phyloP scores from a whole-genome alignment of 2,113 vertebrate genomes.

The Rallus limicola region DNA sequence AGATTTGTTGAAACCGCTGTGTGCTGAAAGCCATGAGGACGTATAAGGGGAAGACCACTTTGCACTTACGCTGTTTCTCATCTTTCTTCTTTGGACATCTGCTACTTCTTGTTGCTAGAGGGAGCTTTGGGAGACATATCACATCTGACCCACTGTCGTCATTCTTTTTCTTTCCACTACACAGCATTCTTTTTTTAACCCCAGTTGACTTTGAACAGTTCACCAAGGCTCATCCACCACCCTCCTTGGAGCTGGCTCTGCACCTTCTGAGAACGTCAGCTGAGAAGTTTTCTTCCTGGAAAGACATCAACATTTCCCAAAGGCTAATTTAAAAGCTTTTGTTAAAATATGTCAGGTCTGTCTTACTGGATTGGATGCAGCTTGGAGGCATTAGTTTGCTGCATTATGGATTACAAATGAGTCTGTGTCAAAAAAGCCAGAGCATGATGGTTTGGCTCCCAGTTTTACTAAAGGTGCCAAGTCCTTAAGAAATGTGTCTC shows the following conservation, averaged over 20 bases:
- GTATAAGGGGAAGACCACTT: background rate
- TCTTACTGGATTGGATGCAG: background rate
- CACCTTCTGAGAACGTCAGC: background rate
- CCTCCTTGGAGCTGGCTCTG: background rate
- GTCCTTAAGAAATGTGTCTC: background rate
- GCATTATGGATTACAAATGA: background rate
- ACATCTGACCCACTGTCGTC: background rate
- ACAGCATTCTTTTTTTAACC: background rate
- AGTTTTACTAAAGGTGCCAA: background rate
- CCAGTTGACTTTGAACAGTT: background rate
- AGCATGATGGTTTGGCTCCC: background rate
- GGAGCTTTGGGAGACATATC: background rate
- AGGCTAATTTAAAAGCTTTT: background rate
- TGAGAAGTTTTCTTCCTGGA: background rate
- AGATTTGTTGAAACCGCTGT: background rate
- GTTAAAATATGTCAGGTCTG: background rate
- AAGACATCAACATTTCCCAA: background rate
- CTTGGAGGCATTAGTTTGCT: background rate
- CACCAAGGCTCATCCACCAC: background rate
- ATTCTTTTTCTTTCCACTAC: background rate
- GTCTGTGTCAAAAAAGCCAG: background rate
- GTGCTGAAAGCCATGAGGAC: background rate
- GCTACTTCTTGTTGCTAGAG: background rate
- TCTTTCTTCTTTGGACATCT: constrained; percentile 28
- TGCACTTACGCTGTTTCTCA: background rate